Evolutionary conservation across 2,113 vertebrate species (phyloP).

Genomic region (Hylia prasina): DNA sequence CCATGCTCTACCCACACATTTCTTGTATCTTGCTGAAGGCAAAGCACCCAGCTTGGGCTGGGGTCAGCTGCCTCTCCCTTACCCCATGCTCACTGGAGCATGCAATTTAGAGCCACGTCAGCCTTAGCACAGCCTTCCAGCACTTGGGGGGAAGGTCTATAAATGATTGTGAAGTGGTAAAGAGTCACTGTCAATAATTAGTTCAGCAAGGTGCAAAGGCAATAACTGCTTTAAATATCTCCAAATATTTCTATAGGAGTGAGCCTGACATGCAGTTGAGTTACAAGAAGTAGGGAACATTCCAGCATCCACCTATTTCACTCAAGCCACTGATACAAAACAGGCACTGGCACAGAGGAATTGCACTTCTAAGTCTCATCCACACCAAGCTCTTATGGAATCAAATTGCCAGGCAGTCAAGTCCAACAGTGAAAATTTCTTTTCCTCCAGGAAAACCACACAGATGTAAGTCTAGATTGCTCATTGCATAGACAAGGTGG

Average conservation of each 20-base stretch:
- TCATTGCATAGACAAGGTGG: not conserved
- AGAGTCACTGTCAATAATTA: not conserved
- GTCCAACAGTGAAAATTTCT: not conserved
- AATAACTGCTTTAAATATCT: not conserved
- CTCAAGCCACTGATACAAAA: not conserved
- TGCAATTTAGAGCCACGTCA: not conserved
- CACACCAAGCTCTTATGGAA: fast-evolving
- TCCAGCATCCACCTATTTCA: not conserved
- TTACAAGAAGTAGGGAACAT: not conserved
- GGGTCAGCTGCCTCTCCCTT: not conserved
- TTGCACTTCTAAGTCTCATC: not conserved
- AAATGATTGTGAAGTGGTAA: not conserved
- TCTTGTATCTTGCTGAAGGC: not conserved
- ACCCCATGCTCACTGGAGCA: not conserved
- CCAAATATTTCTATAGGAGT: not conserved
- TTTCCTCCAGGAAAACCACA: not conserved
- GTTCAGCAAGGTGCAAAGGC: not conserved
- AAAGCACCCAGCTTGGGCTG: not conserved
- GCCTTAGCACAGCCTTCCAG: not conserved
- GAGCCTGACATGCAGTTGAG: not conserved
- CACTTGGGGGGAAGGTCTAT: not conserved
- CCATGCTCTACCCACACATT: not conserved
- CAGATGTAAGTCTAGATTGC: not conserved
- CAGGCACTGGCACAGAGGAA: not conserved
- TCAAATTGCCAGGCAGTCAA: not conserved